Base-by-base conservation (phyloP, 2,888 invertebrate genomes). In the Thecocarcelia acutangulata region DNA sequence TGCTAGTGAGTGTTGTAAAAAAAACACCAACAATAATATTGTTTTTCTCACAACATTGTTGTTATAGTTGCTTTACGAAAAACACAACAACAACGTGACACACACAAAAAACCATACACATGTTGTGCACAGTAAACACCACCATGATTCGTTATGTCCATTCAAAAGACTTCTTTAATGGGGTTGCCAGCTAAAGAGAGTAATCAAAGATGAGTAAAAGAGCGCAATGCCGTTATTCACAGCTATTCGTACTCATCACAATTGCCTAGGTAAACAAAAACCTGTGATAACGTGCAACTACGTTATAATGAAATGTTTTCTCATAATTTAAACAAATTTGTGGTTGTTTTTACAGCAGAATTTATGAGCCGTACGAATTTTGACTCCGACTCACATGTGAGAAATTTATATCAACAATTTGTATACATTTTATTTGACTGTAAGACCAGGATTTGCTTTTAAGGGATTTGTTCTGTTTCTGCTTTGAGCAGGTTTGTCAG, bases 1-100 rank as follows among this genome's bases (percentile, higher is more conserved):
- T 78, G 78, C 78, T 74, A 82, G 82, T 58, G 82, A 82, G 82
- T 82, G 78, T 82, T 82, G 82, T 82, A 82, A 82, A 78, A 48
- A 33, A 33, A 33, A 33, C 58, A 81, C 69, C 48, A 80, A 75
- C 69, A 80, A 75, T 21, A 75, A 64, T 11, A 56, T 15, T 17
- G n/a, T 48, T 46, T 40, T 42, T n/a, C 15, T 59, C 44, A 1
- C 28, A 24, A 28, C 54, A 40, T 68, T 73, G 52, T 78, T 72
- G 58, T 33, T 72, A 50, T 59, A 17, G 64, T 61, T 69, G 63
- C 2, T 19, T 68, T 68, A 69, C 68, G 73, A 44, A 54, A 63
- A 21, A 40, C 15, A 64, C 70, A 80, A 46, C 46, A 69, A 59
- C 64, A 74, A 56, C 48, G 28, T 0, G n/a, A 19, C n/a, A 58